Conservation (phyloP, 2,888 invertebrate genomes). For the Tipula helvola region DNA sequence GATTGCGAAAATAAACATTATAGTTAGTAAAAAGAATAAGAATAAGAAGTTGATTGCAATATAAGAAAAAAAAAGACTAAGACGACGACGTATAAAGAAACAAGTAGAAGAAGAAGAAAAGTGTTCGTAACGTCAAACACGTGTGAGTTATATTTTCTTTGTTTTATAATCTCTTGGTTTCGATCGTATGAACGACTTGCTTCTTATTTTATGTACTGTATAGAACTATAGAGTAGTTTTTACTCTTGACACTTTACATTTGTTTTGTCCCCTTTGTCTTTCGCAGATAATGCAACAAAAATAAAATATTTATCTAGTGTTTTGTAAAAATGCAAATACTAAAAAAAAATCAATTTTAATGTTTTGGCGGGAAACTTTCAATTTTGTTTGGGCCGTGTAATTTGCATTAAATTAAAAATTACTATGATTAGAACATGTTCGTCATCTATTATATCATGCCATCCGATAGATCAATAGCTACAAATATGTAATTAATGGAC, state of each 20-base stretch:
- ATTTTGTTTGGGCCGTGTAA: not conserved
- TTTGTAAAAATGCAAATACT: not conserved
- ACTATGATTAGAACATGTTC: not conserved
- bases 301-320: not conserved
- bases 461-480: not conserved
- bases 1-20: slow-evolving; percentile 6
- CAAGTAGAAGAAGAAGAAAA: not conserved
- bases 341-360: not conserved
- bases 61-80: not conserved
- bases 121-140: slow-evolving; percentile 9
- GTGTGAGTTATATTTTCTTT: slow-evolving; percentile 9
- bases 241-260: not conserved
- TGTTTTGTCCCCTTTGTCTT: not conserved
- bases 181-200: not conserved
- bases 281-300: not conserved
- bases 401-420: not conserved
- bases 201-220: not conserved
- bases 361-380: not conserved
- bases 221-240: not conserved
- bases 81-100: not conserved
- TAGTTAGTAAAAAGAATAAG: not conserved
- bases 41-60: not conserved
- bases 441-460: not conserved
- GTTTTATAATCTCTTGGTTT: not conserved
- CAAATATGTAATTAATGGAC: not conserved